phyloP scores from a whole-genome alignment of 1,140 invertebrate genomes.

The Papilio machaon region DNA sequence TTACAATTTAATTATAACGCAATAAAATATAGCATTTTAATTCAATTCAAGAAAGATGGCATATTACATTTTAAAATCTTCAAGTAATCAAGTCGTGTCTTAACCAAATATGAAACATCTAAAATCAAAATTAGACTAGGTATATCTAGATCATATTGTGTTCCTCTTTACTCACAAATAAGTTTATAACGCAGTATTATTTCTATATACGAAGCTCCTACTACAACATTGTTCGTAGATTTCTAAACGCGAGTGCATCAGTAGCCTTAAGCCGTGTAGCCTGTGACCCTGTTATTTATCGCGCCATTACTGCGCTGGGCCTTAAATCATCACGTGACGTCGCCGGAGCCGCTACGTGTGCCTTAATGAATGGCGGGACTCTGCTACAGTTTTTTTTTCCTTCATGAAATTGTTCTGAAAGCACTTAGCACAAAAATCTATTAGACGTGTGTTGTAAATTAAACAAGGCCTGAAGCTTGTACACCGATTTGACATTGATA shows the following conservation, averaged over 20 bases:
- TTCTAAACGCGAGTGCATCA: conserved; percentile 24
- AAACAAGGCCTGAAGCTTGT: conserved; percentile 56
- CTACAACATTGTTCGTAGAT: not conserved
- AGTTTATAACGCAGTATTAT: no score
- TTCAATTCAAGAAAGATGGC: not conserved
- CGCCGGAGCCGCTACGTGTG: conserved; percentile 43
- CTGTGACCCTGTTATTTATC: conserved; percentile 79
- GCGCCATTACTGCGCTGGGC: conserved; percentile 73
- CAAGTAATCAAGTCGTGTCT: not conserved
- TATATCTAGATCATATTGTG: no score
- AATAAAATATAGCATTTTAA: not conserved
- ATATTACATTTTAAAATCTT: not conserved
- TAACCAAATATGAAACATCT: no score
- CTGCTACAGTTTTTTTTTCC: conserved; percentile 65
- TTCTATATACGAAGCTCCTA: not conserved
- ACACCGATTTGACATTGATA: not conserved
- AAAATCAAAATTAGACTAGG: no score
- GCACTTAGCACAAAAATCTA: conserved; percentile 77
- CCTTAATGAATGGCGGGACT: conserved; percentile 74
- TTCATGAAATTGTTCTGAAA: conserved; percentile 74
- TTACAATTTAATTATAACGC: conserved; percentile 31
- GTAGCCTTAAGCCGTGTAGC: conserved; percentile 47
- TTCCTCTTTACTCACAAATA: no score
- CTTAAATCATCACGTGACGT: conserved; percentile 79
- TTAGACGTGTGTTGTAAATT: conserved; percentile 59